phyloP scores from a whole-genome alignment of 2,113 vertebrate species.

The Sphyrna mokarran region DNA sequence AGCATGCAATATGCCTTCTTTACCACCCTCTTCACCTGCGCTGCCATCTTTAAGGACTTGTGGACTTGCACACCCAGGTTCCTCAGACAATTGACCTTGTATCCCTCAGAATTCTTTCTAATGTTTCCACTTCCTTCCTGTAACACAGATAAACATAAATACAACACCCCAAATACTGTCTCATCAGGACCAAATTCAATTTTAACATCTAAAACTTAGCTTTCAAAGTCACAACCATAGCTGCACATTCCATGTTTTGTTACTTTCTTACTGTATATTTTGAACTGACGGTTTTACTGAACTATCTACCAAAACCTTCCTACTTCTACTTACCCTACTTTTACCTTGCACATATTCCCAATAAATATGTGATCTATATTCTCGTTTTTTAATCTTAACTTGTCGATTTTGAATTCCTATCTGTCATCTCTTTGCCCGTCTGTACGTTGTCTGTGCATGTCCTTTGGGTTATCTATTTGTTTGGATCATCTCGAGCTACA shows the following conservation, averaged over 20 bases:
- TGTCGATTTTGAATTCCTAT: background rate
- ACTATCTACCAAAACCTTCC: background rate
- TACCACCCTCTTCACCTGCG: too few relatives aligned
- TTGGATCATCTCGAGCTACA: background rate
- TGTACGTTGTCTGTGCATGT: background rate
- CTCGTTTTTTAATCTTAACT: background rate
- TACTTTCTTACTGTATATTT: background rate
- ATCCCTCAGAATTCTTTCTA: background rate
- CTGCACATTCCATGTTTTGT: background rate
- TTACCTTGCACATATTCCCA: background rate
- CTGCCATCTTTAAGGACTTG: too few relatives aligned
- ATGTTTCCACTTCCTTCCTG: background rate
- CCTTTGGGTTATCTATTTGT: background rate
- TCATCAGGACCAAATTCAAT: background rate
- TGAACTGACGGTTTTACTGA: background rate
- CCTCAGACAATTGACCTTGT: background rate
- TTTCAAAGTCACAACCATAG: background rate
- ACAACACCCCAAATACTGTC: background rate
- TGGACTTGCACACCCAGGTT: too few relatives aligned
- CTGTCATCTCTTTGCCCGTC: background rate
- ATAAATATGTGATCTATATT: background rate
- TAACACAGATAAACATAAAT: background rate
- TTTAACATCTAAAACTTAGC: background rate
- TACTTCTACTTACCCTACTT: background rate
- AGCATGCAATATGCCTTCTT: too few relatives aligned